Conservation (phyloP, 1,140 invertebrate species). For the Drosophila lini region DNA sequence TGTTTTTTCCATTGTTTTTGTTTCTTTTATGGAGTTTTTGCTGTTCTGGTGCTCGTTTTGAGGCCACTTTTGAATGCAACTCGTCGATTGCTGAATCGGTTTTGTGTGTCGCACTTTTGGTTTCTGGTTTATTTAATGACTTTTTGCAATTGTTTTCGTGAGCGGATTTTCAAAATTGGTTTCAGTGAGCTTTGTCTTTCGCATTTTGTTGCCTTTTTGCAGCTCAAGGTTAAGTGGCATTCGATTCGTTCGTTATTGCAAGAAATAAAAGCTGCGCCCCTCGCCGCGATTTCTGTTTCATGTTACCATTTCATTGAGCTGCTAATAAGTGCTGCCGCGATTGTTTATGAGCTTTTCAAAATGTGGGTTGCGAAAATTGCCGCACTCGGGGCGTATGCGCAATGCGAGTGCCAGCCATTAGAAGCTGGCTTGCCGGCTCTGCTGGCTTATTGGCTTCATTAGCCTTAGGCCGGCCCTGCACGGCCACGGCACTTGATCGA, state of each 20-base stretch:
- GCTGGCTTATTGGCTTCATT: constrained; percentile 28
- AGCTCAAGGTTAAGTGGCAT: constrained; percentile 78
- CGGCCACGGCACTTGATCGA: constrained; percentile 31
- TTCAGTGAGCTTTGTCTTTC: constrained; percentile 57
- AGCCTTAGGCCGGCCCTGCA: constrained; percentile 27
- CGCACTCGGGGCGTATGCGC: constrained; percentile 44
- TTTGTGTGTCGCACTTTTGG: constrained; percentile 63
- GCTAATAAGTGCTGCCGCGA: constrained; percentile 66
- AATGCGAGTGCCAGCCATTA: constrained; percentile 27
- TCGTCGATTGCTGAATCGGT: constrained; percentile 57
- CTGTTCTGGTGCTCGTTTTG: constrained; percentile 35
- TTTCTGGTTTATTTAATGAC: constrained; percentile 82
- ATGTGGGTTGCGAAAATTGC: constrained; percentile 67
- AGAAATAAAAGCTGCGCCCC: constrained; percentile 69
- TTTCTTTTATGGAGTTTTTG: constrained; percentile 9
- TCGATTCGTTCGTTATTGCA: constrained; percentile 71
- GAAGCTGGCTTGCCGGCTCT: constrained; percentile 13
- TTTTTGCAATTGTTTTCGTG: constrained; percentile 82
- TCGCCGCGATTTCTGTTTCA: constrained; percentile 36
- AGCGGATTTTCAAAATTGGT: constrained; percentile 81
- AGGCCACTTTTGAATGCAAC: constrained; percentile 72
- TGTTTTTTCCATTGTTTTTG: constrained; percentile 3
- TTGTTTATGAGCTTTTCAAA: constrained; percentile 67
- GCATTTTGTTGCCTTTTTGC: constrained; percentile 39
- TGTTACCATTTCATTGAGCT: constrained; percentile 74